Base-by-base conservation (phyloP, 2,888 invertebrate species). In the Nomada fucata region DNA sequence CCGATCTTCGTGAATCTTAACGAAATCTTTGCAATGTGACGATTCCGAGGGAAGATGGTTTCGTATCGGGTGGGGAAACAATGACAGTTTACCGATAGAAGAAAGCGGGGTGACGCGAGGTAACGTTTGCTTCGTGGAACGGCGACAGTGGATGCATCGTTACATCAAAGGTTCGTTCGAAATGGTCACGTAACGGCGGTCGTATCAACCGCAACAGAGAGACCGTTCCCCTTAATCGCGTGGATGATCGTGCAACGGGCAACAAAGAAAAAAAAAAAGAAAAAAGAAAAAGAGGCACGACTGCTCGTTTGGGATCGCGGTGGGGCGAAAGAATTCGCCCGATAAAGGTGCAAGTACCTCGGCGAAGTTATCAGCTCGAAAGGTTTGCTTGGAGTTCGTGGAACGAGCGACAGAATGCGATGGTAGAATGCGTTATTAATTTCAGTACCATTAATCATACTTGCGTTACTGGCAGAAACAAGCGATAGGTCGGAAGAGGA, bases 391-490 rank as follows among this genome's bases (percentile, higher is more conserved):
- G 52, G 36, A 71, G 79, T 79, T 81, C 73, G 5, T 60, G 67
- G 61, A 81, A 81, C 50, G 71, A 79, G 75, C 63, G 67, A 74
- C 70, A 83, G 82, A 67, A 52, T 36, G 23, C 52, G 75, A 53
- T 47, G 74, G 42, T 55, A 65, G 50, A 61, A 73, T 71, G 76
- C 55, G 80, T 85, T 84, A 84, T 84, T 86, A 88, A 82, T 86
- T 83, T 77, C 70, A 86, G 76, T 81, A 83, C 65, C 68, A 79
- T 83, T 77, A 88, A 88, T 86, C 79, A 86, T 86, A 88, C 77
- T 86, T 87, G 83, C 76, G 87, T 89, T 88, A 88, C 75, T 80
- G 73, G 81, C 80, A 88, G 83, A 82, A 79, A 80, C 53, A 86
- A 88, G 89, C 86, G 79, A 88, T 78, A 88, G 76, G 76, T 81